Base-by-base conservation (phyloP, 2,888 invertebrate genomes). In the Amphiduros pacificus region DNA sequence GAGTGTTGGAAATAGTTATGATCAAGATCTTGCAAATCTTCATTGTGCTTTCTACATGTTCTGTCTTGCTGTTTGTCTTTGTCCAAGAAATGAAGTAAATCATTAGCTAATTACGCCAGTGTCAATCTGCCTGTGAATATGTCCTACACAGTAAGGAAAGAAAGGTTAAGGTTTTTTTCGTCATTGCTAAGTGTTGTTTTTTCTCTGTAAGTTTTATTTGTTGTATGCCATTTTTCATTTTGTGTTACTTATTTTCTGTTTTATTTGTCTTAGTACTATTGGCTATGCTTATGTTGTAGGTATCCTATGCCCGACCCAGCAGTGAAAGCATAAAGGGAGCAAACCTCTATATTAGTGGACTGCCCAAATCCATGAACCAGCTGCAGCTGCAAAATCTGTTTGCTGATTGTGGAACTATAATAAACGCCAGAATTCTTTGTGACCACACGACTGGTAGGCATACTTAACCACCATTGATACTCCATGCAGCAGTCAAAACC, bases 281-380 rank as follows among this genome's bases (percentile, higher is more conserved):
- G n/a, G 44, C n/a, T 44, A 44, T 44, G 51, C 26, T 63, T 54
- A 48, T 68, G 70, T 76, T 78, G 74, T 77, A 82, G 81, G 82
- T 83, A 55, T 83, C 83, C 61, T 73, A 78, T 73, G 83, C 83
- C 66, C 77, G 83, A 67, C 83, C 83, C 56, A 83, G 82, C 76
- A 77, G 82, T 73, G 83, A 83, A 72, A 78, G 77, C 67, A 83
- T 83, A 69, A 83, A 83, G 73, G 81, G 81, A 64, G 82, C 83
- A 65, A 83, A 83, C 75, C 75, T 83, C 67, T 83, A 83, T 76
- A 80, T 83, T 69, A 81, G 81, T 72, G 82, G 82, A 69, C 73
- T 83, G 72, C 82, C 83, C 55, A 80, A 79, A 72, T 77, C 77
- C 71, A 75, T 82, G 76, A 80, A 78, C 66, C 82, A 82, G 72